Evolutionary conservation across 2,797 vertebrate genomes (phyloP).

Genomic region (Choloepus didactylus): DNA sequence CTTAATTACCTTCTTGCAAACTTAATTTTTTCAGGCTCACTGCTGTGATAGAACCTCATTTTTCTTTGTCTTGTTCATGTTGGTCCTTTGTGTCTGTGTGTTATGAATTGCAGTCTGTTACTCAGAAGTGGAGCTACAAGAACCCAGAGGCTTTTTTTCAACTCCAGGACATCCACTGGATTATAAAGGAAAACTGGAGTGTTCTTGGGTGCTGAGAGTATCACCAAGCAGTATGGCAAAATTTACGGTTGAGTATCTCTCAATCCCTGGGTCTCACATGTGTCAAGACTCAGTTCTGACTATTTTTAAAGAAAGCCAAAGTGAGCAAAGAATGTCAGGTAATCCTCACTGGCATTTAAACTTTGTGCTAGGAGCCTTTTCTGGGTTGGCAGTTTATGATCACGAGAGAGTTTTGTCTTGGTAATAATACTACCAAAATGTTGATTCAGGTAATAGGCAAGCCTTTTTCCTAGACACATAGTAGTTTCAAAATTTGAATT

Average conservation of each 20-base stretch:
- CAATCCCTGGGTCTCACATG: not conserved
- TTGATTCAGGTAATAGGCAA: not conserved
- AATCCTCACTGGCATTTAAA: not conserved
- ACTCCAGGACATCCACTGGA: not conserved
- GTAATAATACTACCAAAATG: not conserved
- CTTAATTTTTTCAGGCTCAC: not conserved
- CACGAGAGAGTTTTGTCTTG: not conserved
- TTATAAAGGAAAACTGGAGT: not conserved
- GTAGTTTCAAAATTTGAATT: not conserved
- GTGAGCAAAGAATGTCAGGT: not conserved
- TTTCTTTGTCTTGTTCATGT: not conserved
- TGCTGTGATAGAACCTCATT: not conserved
- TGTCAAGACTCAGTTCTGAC: not conserved
- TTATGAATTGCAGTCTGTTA: not conserved
- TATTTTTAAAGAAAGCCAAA: slow-evolving; percentile 11
- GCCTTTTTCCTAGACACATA: not conserved
- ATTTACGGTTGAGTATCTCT: not conserved
- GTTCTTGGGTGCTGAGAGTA: not conserved
- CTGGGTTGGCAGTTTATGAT: not conserved
- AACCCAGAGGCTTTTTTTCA: slow-evolving; percentile 15
- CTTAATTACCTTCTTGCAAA: not conserved
- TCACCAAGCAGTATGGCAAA: not conserved
- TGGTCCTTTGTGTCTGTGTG: not conserved
- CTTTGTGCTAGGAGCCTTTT: not conserved
- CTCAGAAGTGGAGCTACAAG: not conserved